A percentile compares a stretch with the other conserved stretches of the same genome.
Conservation (phyloP, 2,113 vertebrate species). For the Gallinago paraguaiae region DNA sequence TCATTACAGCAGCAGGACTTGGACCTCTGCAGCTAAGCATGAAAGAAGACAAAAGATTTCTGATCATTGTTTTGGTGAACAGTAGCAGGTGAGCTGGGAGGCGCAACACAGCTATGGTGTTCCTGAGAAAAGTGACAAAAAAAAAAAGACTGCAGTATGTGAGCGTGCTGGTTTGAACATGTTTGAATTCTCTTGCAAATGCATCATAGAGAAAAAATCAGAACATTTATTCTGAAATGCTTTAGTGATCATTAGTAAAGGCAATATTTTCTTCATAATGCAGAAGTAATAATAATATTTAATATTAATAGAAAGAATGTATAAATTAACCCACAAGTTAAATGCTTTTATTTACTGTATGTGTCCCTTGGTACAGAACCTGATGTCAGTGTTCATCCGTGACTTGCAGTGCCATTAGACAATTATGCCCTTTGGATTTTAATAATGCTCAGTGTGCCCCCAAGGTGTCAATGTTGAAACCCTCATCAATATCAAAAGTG, state of each 20-base stretch:
- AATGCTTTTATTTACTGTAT: background rate
- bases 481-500: background rate
- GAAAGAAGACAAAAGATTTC: background rate
- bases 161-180: background rate
- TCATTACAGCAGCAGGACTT: background rate
- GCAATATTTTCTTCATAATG: background rate
- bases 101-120: background rate
- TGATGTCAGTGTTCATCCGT: background rate
- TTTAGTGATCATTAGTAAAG: background rate
- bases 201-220: background rate
- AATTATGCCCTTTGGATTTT: background rate
- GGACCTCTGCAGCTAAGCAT: background rate
- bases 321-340: accelerated
- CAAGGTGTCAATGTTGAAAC: background rate
- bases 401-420: background rate
- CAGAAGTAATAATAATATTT: background rate
- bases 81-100: background rate
- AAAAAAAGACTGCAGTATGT: background rate
- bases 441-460: background rate
- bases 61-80: background rate
- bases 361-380: background rate
- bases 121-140: background rate
- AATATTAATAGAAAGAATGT: background rate
- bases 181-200: background rate
- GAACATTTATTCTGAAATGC: background rate